Base-by-base conservation (phyloP, 2,888 invertebrate species). In the Nesidiocoris tenuis region DNA sequence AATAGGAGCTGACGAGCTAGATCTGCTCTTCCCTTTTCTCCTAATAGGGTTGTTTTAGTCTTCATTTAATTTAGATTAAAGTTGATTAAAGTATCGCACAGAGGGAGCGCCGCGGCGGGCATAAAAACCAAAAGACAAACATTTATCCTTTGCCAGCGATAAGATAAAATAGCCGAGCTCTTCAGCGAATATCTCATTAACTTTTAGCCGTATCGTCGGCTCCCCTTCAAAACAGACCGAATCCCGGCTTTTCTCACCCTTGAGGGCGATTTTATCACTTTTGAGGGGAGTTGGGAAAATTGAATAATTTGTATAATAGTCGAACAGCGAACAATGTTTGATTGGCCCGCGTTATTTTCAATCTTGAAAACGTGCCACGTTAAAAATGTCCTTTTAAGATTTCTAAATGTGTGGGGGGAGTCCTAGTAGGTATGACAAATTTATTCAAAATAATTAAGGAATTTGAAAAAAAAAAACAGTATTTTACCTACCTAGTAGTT, bases 21-120 rank as follows among this genome's bases (percentile, higher is more conserved):
- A 39, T 39, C 39, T 39, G 39, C 39, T 39, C 12, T 7, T 12
- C 39, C 39, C 39, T 39, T 39, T 39, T 39, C 39, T 39, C 22
- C 39, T 72, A 72, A 61, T 72, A 72, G 72, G 72, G 72, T 72
- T 72, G 72, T 72, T 72, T 72, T 72, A 72, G 72, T 72, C 72
- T 72, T 72, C 72, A 72, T 72, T 72, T 72, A 25, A 72, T 72
- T 72, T 72, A 72, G 72, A 72, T 72, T 72, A 72, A 25, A 72
- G 72, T 72, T 72, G 72, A 72, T 72, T 72, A 72, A 72, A 72
- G 72, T 61, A 72, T 72, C 54, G 61, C 54, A 22, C 3, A n/a
- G 24, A 21, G 55, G 16, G 63, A 12, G 1, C 55, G 39, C 24
- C 1, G 25, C 23, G 18, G 19, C 39, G 21, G 9, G 22, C 9